These are phyloP conservation scores for Cromileptes altivelis DNA, from an alignment of 2,113 vertebrate genomes.

Conservation along the genomic window DNA sequence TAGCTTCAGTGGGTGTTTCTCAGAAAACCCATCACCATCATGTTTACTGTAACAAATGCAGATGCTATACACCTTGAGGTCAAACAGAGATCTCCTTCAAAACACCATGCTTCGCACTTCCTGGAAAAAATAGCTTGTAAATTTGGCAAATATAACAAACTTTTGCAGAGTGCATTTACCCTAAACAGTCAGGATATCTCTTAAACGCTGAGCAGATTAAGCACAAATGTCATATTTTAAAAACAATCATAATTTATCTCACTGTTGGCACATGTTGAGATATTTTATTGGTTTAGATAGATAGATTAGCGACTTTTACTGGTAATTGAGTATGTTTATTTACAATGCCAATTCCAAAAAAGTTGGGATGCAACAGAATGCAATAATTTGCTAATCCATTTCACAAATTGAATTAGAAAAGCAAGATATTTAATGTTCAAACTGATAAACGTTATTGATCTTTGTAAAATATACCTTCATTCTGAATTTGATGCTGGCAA, in stretches of 20 bases:
- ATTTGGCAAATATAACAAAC: background rate
- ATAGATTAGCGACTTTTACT: no score
- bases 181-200: background rate
- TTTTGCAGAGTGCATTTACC: background rate
- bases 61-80: conserved; percentile 54
- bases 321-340: no score
- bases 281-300: background rate
- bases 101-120: background rate
- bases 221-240: no score
- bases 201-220: no score
- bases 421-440: no score
- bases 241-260: background rate
- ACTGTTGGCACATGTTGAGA: background rate
- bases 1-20: background rate
- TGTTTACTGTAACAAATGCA: conserved; percentile 18
- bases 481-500: no score
- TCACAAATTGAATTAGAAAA: no score
- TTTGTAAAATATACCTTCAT: no score
- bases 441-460: no score
- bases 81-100: conserved; percentile 6
- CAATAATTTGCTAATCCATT: no score
- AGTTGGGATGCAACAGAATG: no score
- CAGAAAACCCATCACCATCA: background rate
- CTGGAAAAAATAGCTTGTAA: background rate
- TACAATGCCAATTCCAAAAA: no score